These are phyloP conservation scores for Shargacucullia verbasci DNA, from an alignment of 2,888 invertebrate genomes.

Conservation along the genomic window DNA sequence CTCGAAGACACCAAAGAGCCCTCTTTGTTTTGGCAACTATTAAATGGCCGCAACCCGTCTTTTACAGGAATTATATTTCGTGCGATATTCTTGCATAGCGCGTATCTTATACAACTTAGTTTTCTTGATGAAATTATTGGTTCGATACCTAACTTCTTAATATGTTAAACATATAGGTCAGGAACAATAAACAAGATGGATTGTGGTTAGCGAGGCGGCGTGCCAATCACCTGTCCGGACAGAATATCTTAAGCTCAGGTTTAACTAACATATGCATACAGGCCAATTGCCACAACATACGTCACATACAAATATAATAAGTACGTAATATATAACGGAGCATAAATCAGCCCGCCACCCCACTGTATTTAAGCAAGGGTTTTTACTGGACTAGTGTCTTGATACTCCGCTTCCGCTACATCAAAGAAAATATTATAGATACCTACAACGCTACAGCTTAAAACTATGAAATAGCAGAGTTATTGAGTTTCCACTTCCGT, in stretches of 20 bases:
- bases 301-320: conserved; percentile 15
- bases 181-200: conserved; percentile 49
- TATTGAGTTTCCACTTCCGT: conserved; percentile 41
- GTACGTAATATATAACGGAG: conserved; percentile 16
- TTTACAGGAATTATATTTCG: conserved; percentile 38
- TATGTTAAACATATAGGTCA: conserved; percentile 46
- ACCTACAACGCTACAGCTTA: conserved; percentile 11
- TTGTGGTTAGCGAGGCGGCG: conserved; percentile 30
- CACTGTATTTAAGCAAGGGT: conserved; percentile 28
- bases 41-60: conserved; percentile 42
- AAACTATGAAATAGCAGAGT: conserved; percentile 29
- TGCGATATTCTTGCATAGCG: conserved; percentile 20
- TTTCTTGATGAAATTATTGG: conserved; percentile 44
- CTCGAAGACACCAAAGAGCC: conserved; percentile 27
- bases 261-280: conserved; percentile 39
- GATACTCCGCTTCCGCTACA: conserved; percentile 24
- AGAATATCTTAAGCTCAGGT: conserved; percentile 49
- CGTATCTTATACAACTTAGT: conserved; percentile 19
- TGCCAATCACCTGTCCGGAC: conserved; percentile 45
- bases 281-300: conserved; percentile 24
- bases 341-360: conserved; percentile 22
- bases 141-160: conserved; percentile 39
- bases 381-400: conserved; percentile 39
- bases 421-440: conserved; percentile 37
- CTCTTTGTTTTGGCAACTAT: conserved; percentile 54